Conservation (phyloP, 2,888 invertebrate genomes). For the Branchellion lobata region DNA sequence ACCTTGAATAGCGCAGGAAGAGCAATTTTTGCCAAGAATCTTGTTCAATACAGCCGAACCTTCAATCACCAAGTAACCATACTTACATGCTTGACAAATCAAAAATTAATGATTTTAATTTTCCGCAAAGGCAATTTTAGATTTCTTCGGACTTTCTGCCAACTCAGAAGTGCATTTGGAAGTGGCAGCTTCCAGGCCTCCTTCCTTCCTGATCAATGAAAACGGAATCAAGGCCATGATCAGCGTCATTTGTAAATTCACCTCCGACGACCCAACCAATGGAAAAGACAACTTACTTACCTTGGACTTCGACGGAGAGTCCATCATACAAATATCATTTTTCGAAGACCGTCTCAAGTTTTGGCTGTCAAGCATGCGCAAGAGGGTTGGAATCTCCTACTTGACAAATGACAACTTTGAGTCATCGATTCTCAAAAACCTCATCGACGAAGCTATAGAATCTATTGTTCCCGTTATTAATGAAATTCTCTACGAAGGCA, state of each 20-base stretch:
- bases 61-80: neutral
- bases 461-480: neutral
- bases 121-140: neutral
- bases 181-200: neutral
- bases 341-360: neutral
- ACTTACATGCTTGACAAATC: neutral
- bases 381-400: neutral
- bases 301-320: neutral
- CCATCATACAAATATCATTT: neutral
- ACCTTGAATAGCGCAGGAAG: neutral
- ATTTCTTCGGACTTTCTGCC: neutral
- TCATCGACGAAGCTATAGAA: neutral
- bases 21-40: neutral
- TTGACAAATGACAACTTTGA: neutral
- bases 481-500: neutral
- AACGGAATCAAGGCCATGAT: neutral
- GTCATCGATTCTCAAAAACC: neutral
- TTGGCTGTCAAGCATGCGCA: neutral
- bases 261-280: neutral
- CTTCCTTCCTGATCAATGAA: neutral
- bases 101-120: neutral
- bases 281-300: neutral
- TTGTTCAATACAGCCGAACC: neutral
- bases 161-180: neutral
- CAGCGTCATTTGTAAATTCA: neutral